Percentiles rank a stretch among this genome's conserved stretches.
Conservation (phyloP, 1,140 invertebrate species). For the Panonychus citri region DNA sequence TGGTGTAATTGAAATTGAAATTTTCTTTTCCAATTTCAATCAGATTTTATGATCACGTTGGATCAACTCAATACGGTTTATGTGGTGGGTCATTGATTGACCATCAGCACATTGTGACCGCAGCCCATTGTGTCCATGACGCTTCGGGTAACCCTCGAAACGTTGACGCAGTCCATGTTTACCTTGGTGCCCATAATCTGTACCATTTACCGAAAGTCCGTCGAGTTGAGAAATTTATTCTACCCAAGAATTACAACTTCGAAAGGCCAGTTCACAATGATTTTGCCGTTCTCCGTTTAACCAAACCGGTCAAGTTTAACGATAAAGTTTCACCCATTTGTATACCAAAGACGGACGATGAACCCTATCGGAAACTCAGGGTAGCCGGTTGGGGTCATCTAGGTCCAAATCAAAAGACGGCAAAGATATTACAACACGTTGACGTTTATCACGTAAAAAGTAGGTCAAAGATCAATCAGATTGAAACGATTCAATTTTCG, state of each 20-base stretch:
- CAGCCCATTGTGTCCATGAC: slow-evolving; percentile 20
- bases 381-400: slow-evolving; percentile 30
- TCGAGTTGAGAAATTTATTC: not conserved
- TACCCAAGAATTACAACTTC: not conserved
- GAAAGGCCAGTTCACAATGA: slow-evolving; percentile 10
- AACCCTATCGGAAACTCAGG: slow-evolving; percentile 13
- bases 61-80: not conserved
- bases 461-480: not conserved
- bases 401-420: not conserved
- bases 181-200: not conserved
- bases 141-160: not conserved
- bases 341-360: slow-evolving; percentile 14
- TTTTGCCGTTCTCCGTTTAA: slow-evolving; percentile 51
- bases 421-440: not conserved
- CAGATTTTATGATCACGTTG: not conserved
- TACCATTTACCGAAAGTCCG: not conserved
- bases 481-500: not conserved
- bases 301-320: slow-evolving; percentile 30
- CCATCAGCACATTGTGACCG: slow-evolving; percentile 21
- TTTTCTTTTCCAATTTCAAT: not conserved
- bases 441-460: not conserved
- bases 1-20: not conserved
- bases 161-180: not conserved
- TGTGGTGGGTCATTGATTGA: slow-evolving; percentile 22
- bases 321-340: slow-evolving; percentile 15